phyloP scores from a whole-genome alignment of 2,888 invertebrate species.

The Lumbricus terrestris region DNA sequence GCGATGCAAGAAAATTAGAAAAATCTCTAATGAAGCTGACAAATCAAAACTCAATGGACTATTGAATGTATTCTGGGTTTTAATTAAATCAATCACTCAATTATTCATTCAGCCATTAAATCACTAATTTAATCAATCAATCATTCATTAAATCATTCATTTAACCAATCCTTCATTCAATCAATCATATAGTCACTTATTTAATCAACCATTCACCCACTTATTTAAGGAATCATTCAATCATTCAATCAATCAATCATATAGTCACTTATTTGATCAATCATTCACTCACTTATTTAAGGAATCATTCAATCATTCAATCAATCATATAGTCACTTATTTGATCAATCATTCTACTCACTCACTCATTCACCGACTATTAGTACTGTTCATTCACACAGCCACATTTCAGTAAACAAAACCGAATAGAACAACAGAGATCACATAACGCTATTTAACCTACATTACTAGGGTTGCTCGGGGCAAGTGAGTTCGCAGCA shows the following conservation, averaged over 20 bases:
- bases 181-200: neutral
- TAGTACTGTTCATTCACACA: too few species aligned
- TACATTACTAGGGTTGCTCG: neutral
- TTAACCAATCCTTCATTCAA: neutral
- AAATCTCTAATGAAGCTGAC: neutral
- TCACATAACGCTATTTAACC: neutral
- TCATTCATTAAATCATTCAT: neutral
- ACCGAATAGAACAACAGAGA: too few species aligned
- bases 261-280: neutral
- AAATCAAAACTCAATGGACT: neutral
- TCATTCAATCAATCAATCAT: neutral
- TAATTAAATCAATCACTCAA: too few species aligned
- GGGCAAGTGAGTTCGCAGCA: neutral
- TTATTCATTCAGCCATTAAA: neutral
- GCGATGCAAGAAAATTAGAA: neutral
- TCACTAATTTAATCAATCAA: neutral
- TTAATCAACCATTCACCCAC: neutral
- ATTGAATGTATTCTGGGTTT: too few species aligned
- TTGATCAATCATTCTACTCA: neutral
- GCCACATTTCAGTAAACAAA: too few species aligned
- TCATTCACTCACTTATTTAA: neutral
- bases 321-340: neutral
- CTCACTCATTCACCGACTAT: too few species aligned
- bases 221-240: neutral
- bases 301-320: neutral